Base-by-base conservation (phyloP, 2,888 invertebrate genomes). In the Cheiracanthium punctorium region DNA sequence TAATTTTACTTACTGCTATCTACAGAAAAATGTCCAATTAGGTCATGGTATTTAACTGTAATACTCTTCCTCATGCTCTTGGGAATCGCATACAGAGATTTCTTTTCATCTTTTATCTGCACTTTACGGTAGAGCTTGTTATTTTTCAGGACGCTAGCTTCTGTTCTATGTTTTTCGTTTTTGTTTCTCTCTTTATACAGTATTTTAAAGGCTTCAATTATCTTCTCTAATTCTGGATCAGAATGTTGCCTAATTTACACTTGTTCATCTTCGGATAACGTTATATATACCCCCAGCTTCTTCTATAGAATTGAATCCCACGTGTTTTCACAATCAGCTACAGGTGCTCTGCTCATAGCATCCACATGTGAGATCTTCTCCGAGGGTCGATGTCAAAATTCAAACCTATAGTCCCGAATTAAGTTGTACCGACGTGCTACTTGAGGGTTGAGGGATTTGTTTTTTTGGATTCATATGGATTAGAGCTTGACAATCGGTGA, bases 301-400 rank as follows among this genome's bases (percentile, higher is more conserved):
- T n/a, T 70, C 48, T 71, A 28, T 17, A 79, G 52, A 10, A 71
- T 4, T 10, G 7, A 8, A n/a, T 52, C 7, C 12, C n/a, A 12
- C 10, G 24, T 28, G 1, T 28, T 12, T 29, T 4, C 30, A 28
- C 10, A 0, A 33, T 33, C 12, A n/a, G n/a, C 41, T 14, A 71
- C 71, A 32, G 69, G n/a, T 24, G 69, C 32, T 69, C 69, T 30
- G 69, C 69, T 71, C n/a, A n/a, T n/a, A 24, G 71, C 71, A 71
- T 71, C 29, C 0, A 71, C 28, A 28, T 71, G 43, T 0, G 20
- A 14, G 28, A 71, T 43, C 29, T 28, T 0, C 10, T 0, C 2
- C 12, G n/a, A n/a, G n/a, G 28, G 28, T 28, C 43, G n/a, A 24
- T 28, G 43, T 0, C 29, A 10, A 24, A 64, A 28, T 2, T 65